Evolutionary conservation across 2,113 vertebrate genomes (phyloP), one percentile per base, ranked within the genome.

Genomic region (Malurus alboscapulatus): DNA sequence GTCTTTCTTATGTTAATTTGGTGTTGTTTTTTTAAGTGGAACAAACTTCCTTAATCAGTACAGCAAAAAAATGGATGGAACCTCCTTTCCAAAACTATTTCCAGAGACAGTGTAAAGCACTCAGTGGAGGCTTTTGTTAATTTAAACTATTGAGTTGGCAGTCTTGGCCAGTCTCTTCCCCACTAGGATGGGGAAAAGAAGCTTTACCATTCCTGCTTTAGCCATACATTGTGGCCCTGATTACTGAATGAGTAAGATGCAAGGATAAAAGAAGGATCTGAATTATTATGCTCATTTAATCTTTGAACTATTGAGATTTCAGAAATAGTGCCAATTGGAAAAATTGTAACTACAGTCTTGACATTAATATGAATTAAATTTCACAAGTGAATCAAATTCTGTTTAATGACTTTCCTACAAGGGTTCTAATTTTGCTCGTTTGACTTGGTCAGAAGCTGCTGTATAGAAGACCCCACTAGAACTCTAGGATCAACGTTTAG

Each of bases 331-430:
- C 47, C 42, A 67, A 6, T 90, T 94, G 67, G 63, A 90, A 74
- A 90, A 90, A 93, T 18, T 48, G 15, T 79, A 72, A 76, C 34
- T 53, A 30, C 38, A 68, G 20, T 61, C 83, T 69, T 87, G 84
- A 26, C 58, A 68, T 92, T 93, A 42, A 29, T 84, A 84, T 48
- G 36, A 96, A 75, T 69, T 83, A 73, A 68, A 65, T 96, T 89
- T 94, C 81, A 79, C 26, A 90, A 92, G 50, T 75, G 73, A 91
- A 88, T 71, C 2, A 8, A 80, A 66, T 93, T 72, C 84, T 34
- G 22, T 92, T 14, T 90, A 94, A 85, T 85, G 34, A 82, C 51
- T 90, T 96, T 88, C 73, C 78, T 88, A 44, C 68, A 92, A 30
- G 40, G 50, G 32, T 77, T 92, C 45, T 78, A 71, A 75, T 93